Conservation (phyloP, 2,797 vertebrate species). For the Carapus acus region DNA sequence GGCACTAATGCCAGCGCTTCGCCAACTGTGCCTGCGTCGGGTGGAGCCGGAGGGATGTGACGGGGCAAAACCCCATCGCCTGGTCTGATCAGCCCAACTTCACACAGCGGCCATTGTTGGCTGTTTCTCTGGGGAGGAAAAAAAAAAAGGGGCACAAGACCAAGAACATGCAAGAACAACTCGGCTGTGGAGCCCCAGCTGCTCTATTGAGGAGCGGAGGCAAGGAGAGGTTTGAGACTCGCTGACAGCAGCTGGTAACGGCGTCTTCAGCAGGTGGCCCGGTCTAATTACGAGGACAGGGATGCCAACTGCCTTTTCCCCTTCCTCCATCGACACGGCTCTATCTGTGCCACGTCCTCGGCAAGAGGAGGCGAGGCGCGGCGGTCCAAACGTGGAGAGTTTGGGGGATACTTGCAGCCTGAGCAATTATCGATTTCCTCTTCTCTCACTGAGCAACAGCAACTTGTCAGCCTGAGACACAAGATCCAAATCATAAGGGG, state of each 20-base stretch:
- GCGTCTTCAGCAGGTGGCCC: conserved; percentile 65
- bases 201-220: conserved; percentile 52
- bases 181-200: conserved; percentile 59
- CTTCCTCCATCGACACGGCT: conserved; percentile 33
- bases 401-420: no score
- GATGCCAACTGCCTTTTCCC: conserved; percentile 48
- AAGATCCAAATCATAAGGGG: no score
- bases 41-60: conserved; percentile 24
- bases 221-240: conserved; percentile 40
- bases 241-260: conserved; percentile 60
- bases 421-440: no score
- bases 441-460: no score
- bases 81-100: conserved; percentile 24
- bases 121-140: conserved; percentile 35
- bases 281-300: conserved; percentile 57
- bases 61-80: conserved; percentile 34
- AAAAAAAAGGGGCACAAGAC: conserved; percentile 34
- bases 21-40: conserved; percentile 26
- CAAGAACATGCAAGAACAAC: conserved; percentile 23
- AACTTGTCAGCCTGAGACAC: no score
- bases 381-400: conserved; percentile 20
- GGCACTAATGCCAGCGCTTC: conserved; percentile 31
- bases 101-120: conserved; percentile 57
- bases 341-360: conserved; percentile 47
- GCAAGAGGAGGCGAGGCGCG: conserved; percentile 23